A percentile compares a stretch with the other conserved stretches of the same genome.
phyloP scores from a whole-genome alignment of 2,113 vertebrate species.

The Lamprologus ornatipinnis region DNA sequence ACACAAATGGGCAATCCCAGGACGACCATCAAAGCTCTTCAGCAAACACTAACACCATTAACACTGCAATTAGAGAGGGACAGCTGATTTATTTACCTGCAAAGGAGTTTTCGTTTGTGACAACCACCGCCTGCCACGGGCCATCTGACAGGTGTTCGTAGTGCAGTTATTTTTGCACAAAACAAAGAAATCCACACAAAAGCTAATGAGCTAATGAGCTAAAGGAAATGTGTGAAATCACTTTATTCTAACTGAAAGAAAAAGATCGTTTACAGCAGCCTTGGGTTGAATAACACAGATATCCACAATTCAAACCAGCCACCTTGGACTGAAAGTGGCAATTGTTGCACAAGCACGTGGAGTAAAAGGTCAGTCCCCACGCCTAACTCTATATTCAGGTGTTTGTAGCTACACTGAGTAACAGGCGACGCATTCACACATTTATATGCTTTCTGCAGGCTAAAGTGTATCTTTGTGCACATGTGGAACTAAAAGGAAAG shows the following conservation, averaged over 20 bases:
- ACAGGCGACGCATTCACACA: not conserved
- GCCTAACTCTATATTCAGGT: not conserved
- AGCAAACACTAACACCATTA: not conserved
- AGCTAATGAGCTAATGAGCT: not conserved
- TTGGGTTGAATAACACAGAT: not conserved
- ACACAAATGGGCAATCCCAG: not conserved
- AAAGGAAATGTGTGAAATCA: not conserved
- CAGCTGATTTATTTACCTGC: conserved; percentile 15
- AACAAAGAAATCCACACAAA: not conserved
- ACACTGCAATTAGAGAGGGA: not conserved
- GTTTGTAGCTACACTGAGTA: not conserved
- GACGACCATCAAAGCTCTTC: not conserved
- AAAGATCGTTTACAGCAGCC: not conserved
- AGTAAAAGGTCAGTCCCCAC: not conserved
- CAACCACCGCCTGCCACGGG: not conserved
- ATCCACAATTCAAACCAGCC: not conserved
- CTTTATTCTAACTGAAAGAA: not conserved
- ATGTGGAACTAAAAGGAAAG: not conserved
- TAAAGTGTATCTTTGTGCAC: not conserved
- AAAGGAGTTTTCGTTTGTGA: not conserved
- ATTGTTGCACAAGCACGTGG: not conserved
- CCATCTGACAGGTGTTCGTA: not conserved
- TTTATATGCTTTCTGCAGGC: not conserved
- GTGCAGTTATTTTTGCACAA: not conserved
- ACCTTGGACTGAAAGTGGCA: not conserved